Percentiles rank a stretch among this genome's conserved stretches.
Evolutionary conservation across 2,888 invertebrate genomes (phyloP).

Genomic region (Diarsia mendica): DNA sequence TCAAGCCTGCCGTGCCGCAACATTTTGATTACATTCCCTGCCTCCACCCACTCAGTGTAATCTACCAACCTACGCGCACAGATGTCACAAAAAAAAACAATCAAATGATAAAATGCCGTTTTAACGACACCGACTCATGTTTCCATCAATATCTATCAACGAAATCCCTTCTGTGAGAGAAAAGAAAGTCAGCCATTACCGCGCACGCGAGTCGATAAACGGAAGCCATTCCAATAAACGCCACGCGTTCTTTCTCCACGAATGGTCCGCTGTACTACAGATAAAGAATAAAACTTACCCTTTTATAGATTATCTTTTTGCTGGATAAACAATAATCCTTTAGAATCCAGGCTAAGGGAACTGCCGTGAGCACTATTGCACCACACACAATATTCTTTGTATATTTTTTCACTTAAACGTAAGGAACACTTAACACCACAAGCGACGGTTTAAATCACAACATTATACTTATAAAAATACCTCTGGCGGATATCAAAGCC

Average conservation of each 20-base stretch:
- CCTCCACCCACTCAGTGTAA: slow-evolving; percentile 78
- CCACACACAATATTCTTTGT: slow-evolving; percentile 84
- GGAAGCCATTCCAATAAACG: slow-evolving; percentile 88
- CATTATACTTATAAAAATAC: slow-evolving; percentile 84
- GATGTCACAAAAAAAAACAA: slow-evolving; percentile 73
- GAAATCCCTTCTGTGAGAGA: slow-evolving; percentile 73
- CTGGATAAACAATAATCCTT: slow-evolving; percentile 83
- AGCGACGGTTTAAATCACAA: slow-evolving; percentile 85
- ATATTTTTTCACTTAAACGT: slow-evolving; percentile 82
- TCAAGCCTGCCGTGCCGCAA: slow-evolving; percentile 64
- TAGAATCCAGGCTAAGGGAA: slow-evolving; percentile 83
- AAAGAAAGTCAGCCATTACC: slow-evolving; percentile 89
- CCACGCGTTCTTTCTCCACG: slow-evolving; percentile 76
- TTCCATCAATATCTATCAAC: slow-evolving; percentile 67
- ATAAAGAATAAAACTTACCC: slow-evolving; percentile 80
- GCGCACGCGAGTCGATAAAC: slow-evolving; percentile 89
- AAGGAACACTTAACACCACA: slow-evolving; percentile 86
- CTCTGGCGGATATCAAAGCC: slow-evolving; percentile 82
- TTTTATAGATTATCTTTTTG: slow-evolving; percentile 78
- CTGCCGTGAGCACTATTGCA: slow-evolving; percentile 85
- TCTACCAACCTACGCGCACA: slow-evolving; percentile 60
- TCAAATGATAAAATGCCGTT: slow-evolving; percentile 61
- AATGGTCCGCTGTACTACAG: slow-evolving; percentile 54
- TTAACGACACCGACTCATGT: slow-evolving; percentile 60
- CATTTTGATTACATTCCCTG: slow-evolving; percentile 78